phyloP scores from a whole-genome alignment of 1,140 invertebrate genomes.

The Eciton burchellii region DNA sequence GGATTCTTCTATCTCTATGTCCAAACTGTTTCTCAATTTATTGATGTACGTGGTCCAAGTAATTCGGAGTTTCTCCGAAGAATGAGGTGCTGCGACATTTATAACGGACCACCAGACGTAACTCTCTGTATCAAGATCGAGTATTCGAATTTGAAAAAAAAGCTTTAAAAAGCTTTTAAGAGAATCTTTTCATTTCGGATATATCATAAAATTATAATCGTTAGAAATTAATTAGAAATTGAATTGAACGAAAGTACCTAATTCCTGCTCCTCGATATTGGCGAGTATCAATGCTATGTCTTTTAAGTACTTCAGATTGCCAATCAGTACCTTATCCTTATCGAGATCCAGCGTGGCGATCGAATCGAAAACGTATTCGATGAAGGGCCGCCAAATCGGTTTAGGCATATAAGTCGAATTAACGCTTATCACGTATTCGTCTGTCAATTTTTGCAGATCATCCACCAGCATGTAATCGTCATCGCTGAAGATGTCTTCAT shows the following conservation, averaged over 20 bases:
- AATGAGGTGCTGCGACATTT: slow-evolving; percentile 88
- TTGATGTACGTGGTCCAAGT: slow-evolving; percentile 81
- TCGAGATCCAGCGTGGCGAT: slow-evolving; percentile 85
- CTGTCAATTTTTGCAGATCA: slow-evolving; percentile 88
- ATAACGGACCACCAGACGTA: slow-evolving; percentile 90
- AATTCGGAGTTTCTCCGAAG: slow-evolving; percentile 86
- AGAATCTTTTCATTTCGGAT: too few species aligned
- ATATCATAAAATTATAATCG: not conserved
- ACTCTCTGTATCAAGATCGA: slow-evolving; percentile 82
- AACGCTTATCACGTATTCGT: slow-evolving; percentile 84
- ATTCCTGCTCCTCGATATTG: slow-evolving; percentile 84
- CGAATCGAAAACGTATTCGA: slow-evolving; percentile 87
- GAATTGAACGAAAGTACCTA: slow-evolving; percentile 81
- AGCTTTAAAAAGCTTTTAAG: not conserved
- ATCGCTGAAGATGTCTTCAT: slow-evolving; percentile 85
- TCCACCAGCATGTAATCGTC: slow-evolving; percentile 87
- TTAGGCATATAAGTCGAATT: slow-evolving; percentile 83
- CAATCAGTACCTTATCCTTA: slow-evolving; percentile 87
- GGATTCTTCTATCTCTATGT: slow-evolving; percentile 81
- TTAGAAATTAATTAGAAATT: not conserved
- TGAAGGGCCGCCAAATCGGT: slow-evolving; percentile 88
- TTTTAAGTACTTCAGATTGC: slow-evolving; percentile 88
- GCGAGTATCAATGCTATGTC: slow-evolving; percentile 86
- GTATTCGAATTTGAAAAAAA: not conserved
- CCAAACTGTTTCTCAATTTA: slow-evolving; percentile 70